Conservation (phyloP, 2,797 vertebrate species). For the Galago senegalensis region DNA sequence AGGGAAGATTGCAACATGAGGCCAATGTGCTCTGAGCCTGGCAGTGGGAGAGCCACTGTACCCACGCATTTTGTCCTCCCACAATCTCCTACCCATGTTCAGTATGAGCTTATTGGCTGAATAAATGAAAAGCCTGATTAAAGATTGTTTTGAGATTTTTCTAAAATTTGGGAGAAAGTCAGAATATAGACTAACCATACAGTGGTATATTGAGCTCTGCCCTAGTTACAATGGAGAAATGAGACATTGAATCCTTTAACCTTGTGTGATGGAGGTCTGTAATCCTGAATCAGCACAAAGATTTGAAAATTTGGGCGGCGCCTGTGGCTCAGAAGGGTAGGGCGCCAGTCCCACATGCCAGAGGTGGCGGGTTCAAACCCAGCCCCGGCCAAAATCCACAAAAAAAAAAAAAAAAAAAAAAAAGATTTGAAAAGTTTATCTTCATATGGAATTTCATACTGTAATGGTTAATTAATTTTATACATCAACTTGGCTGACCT, state of each 20-base stretch:
- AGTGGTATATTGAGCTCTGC: not conserved
- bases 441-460: not conserved
- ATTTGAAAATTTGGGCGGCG: not conserved
- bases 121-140: not conserved
- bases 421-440: not conserved
- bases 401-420: constrained; percentile 17
- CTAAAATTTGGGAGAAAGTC: not conserved
- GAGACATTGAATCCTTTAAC: not conserved
- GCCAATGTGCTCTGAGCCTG: not conserved
- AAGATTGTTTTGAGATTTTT: not conserved
- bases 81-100: too few species aligned
- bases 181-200: not conserved
- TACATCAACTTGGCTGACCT: not conserved
- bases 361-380: too few species aligned
- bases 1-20: not conserved
- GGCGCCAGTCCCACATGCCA: too few species aligned
- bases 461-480: not conserved
- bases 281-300: not conserved
- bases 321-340: too few species aligned
- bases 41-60: not conserved
- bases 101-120: not conserved
- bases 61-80: not conserved
- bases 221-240: not conserved
- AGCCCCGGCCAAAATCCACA: too few species aligned
- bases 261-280: not conserved